Evolutionary conservation across 2,797 vertebrate genomes (phyloP).

Genomic region (Zalophus californianus): DNA sequence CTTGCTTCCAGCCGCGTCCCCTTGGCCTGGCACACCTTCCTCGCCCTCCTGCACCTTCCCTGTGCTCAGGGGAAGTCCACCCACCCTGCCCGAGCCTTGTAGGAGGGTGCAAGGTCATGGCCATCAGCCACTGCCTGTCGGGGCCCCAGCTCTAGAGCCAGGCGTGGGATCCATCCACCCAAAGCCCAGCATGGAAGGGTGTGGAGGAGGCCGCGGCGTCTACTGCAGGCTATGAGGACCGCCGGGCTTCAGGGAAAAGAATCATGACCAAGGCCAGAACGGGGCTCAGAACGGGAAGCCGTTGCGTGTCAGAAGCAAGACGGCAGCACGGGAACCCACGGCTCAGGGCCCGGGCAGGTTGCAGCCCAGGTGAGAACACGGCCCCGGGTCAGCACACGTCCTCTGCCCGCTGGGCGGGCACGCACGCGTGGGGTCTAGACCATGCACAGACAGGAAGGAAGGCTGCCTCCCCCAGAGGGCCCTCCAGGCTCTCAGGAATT

Average conservation of each 20-base stretch:
- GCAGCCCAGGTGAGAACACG: background rate
- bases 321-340: rapidly evolving
- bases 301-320: background rate
- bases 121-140: background rate
- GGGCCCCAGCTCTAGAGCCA: background rate
- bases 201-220: background rate
- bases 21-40: background rate
- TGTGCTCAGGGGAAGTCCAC: background rate
- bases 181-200: background rate
- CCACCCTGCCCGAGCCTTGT: background rate
- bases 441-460: rapidly evolving
- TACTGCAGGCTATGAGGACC: too few relatives aligned
- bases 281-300: background rate
- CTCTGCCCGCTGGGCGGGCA: too few relatives aligned
- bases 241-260: background rate
- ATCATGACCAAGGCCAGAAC: rapidly evolving
- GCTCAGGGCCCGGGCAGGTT: background rate
- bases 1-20: background rate
- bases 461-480: background rate
- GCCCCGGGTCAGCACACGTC: background rate
- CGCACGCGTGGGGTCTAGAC: rapidly evolving
- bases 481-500: background rate
- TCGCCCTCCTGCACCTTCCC: background rate
- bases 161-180: background rate
- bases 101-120: rapidly evolving